Evolutionary conservation across 2,113 vertebrate genomes (phyloP).

Genomic region (Corynorhinus townsendii): DNA sequence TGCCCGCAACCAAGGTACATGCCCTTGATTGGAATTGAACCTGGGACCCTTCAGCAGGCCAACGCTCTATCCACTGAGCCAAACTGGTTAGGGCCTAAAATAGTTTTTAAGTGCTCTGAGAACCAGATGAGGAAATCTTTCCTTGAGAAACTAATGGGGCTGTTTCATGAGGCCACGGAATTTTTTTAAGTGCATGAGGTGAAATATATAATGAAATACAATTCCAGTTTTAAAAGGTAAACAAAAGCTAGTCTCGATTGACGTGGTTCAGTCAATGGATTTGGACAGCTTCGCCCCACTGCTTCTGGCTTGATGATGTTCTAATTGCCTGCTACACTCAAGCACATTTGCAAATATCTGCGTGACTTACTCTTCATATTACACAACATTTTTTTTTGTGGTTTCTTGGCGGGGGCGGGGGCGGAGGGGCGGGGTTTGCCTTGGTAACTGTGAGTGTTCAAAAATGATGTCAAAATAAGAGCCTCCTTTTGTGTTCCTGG

Average conservation of each 20-base stretch:
- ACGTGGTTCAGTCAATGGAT: not conserved
- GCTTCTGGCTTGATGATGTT: not conserved
- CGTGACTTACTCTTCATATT: not conserved
- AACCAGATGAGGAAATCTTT: not conserved
- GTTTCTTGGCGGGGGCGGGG: not conserved
- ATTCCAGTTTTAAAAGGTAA: not conserved
- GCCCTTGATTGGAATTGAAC: too few species aligned
- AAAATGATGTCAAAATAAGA: constrained; percentile 1
- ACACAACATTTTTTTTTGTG: not conserved
- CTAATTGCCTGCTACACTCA: not conserved
- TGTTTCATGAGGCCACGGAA: not conserved
- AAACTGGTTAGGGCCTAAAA: not conserved
- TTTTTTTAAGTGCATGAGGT: not conserved
- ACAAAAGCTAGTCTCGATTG: not conserved
- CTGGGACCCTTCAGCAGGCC: too few species aligned
- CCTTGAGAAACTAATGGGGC: not conserved
- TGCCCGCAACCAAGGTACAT: too few species aligned
- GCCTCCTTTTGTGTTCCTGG: not conserved
- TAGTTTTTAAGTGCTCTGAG: not conserved
- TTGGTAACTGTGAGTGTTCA: not conserved
- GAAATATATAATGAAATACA: not conserved
- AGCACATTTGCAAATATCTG: not conserved
- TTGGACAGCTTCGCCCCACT: not conserved
- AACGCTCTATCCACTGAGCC: too few species aligned
- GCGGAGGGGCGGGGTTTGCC: not conserved